Evolutionary conservation across 1,140 invertebrate genomes (phyloP), one percentile per base, ranked within the genome.

Genomic region (Drosophila novamexicana): DNA sequence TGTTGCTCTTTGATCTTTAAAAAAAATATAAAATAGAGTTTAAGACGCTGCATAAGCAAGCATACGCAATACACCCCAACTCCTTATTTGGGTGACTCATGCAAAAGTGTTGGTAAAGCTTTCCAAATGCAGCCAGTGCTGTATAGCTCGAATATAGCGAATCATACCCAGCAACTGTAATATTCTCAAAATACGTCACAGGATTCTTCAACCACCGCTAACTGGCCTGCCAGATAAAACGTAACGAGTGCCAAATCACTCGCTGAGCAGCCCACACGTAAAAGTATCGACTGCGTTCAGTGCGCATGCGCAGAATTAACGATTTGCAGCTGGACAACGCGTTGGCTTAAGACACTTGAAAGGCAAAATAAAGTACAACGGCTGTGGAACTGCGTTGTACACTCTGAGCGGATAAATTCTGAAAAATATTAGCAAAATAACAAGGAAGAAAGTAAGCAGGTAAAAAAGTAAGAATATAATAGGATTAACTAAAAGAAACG

Each of bases 221-320:
- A 22, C 47, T 32, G 40, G 32, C 14, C 57, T 34, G 40, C 9
- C 16, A 14, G 8, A 10, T 45, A 29, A 50, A 47, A 36, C 6
- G 32, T 9, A 14, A 22, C 59, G 63, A 68, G 57, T 42, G 32
- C 1, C 10, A n/a, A 34, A 56, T 36, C 52, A 63, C 47, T 54
- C 52, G 52, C 37, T 7, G 8, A 54, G 32, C 64, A 45, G 52
- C 79, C 79, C 83, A 83, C 76, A 66, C 76, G 22, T 77, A 50
- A 68, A 59, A 57, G 47, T 12, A 56, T 6, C 65, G 32, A 62
- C 12, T 57, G 9, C 2, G n/a, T 8, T 9, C 0, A 66, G 8
- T 53, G 84, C 84, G 84, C 68, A 53, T 58, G 54, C 68, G 84
- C 84, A 50, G 65, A 42, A 73, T 89, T 89, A 89, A 89, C 77